A percentile compares a stretch with the other conserved stretches of the same genome.
These are phyloP conservation scores for Mythimna albipuncta DNA, from an alignment of 2,888 invertebrate species.

Conservation along the genomic window DNA sequence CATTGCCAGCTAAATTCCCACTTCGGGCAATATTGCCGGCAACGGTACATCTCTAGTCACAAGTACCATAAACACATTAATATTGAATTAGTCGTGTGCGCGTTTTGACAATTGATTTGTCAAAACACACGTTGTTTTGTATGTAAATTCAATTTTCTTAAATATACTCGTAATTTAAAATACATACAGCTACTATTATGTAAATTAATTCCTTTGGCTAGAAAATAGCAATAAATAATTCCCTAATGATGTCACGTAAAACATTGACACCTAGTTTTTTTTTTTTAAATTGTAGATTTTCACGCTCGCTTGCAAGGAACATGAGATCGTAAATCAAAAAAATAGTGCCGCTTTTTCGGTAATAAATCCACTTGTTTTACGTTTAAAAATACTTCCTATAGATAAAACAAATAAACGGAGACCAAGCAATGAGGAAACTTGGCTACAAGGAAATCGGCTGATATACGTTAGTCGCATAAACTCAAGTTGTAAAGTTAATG, in stretches of 20 bases:
- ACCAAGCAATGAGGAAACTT: slow-evolving; percentile 56
- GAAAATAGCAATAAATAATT: slow-evolving; percentile 13
- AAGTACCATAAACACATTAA: not conserved
- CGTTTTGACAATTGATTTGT: slow-evolving; percentile 4
- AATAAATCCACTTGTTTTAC: slow-evolving; percentile 51
- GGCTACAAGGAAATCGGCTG: slow-evolving; percentile 47
- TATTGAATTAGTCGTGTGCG: not conserved
- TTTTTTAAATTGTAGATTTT: slow-evolving; percentile 29
- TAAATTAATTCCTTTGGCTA: slow-evolving; percentile 19
- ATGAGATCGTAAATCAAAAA: slow-evolving; percentile 42
- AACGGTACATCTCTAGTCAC: no score
- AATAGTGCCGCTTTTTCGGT: slow-evolving; percentile 36
- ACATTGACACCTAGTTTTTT: slow-evolving; percentile 23
- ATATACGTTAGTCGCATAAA: slow-evolving; percentile 41
- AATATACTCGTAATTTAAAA: not conserved
- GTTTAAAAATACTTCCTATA: slow-evolving; percentile 47
- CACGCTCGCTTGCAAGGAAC: slow-evolving; percentile 5
- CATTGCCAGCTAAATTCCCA: no score
- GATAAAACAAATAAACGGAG: slow-evolving; percentile 43
- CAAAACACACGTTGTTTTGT: not conserved
- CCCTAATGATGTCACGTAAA: slow-evolving; percentile 32
- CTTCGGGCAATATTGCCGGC: no score
- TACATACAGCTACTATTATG: not conserved
- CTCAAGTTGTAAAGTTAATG: slow-evolving; percentile 42
- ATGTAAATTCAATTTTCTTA: not conserved